These are phyloP conservation scores for Ammodytes marinus DNA, from an alignment of 2,113 vertebrate genomes.

Conservation along the genomic window DNA sequence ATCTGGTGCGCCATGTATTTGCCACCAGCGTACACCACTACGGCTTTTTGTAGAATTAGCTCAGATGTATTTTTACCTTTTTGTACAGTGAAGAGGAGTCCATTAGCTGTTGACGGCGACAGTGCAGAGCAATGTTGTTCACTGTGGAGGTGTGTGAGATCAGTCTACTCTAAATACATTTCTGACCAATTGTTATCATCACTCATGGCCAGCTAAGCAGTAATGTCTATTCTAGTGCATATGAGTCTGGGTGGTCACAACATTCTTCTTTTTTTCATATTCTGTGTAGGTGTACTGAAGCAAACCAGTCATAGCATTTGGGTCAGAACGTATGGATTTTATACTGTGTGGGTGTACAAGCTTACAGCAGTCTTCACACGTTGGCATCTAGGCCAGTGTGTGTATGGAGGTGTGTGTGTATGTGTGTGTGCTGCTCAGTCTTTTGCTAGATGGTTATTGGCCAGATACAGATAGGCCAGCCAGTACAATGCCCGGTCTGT, in stretches of 20 bases:
- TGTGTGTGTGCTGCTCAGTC: conserved; percentile 28
- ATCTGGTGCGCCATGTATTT: not conserved
- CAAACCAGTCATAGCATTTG: conserved; percentile 45
- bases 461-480: conserved; percentile 65
- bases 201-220: conserved; percentile 1
- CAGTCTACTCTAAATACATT: conserved; percentile 43
- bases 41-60: conserved; percentile 22
- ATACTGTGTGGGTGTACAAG: conserved; percentile 58
- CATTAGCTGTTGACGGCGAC: conserved; percentile 22
- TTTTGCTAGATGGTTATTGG: conserved; percentile 59
- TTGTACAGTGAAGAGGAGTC: conserved; percentile 11
- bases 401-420: conserved; percentile 22
- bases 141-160: conserved; percentile 34
- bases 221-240: conserved; percentile 4
- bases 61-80: conserved; percentile 34
- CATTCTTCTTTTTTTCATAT: conserved; percentile 16
- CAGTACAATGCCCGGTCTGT: conserved; percentile 75
- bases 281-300: conserved; percentile 46
- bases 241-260: not conserved
- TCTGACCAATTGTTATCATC: not conserved
- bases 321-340: conserved; percentile 62
- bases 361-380: conserved; percentile 32
- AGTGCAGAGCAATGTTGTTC: not conserved
- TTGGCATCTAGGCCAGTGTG: conserved; percentile 27
- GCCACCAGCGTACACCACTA: not conserved